A percentile compares a stretch with the other conserved stretches of the same genome.
These are phyloP conservation scores for Acrobasis suavella DNA, from an alignment of 2,888 invertebrate species.

Conservation along the genomic window DNA sequence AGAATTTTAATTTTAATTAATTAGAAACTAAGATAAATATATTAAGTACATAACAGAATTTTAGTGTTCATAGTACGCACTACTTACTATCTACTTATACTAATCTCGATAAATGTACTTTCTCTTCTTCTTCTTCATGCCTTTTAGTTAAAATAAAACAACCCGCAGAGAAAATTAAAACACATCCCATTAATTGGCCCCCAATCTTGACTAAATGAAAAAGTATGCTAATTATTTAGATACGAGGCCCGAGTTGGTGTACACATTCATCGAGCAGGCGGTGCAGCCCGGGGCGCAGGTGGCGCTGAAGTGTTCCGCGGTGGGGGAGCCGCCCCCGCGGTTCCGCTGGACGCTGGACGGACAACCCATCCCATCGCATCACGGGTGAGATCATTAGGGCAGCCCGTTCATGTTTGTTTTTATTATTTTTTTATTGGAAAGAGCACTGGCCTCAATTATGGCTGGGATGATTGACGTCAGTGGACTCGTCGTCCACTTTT, in stretches of 20 bases:
- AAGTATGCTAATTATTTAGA: slow-evolving; percentile 72
- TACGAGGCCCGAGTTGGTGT: slow-evolving; percentile 90
- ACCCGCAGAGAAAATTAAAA: too few relatives aligned
- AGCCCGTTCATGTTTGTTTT: neutral
- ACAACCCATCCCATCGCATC: slow-evolving; percentile 71
- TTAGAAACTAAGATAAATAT: too few relatives aligned
- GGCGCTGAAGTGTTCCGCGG: slow-evolving; percentile 92
- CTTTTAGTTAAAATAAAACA: too few relatives aligned
- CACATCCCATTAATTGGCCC: neutral
- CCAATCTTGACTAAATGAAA: slow-evolving; percentile 20
- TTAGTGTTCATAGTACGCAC: too few relatives aligned
- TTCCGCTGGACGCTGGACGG: slow-evolving; percentile 74
- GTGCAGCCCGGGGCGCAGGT: slow-evolving; percentile 87
- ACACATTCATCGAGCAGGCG: slow-evolving; percentile 91
- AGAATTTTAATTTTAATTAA: too few relatives aligned
- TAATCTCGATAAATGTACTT: too few relatives aligned
- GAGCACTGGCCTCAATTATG: neutral
- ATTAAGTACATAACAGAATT: too few relatives aligned
- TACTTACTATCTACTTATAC: too few relatives aligned
- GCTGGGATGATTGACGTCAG: neutral
- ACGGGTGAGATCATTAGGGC: slow-evolving; percentile 53
- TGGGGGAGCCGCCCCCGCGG: slow-evolving; percentile 91
- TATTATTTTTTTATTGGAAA: slow-evolving; percentile 3
- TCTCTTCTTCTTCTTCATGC: too few relatives aligned
- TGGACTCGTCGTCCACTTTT: too few relatives aligned